Evolutionary conservation across 2,113 vertebrate species (phyloP).

Genomic region (Gambusia holbrooki): DNA sequence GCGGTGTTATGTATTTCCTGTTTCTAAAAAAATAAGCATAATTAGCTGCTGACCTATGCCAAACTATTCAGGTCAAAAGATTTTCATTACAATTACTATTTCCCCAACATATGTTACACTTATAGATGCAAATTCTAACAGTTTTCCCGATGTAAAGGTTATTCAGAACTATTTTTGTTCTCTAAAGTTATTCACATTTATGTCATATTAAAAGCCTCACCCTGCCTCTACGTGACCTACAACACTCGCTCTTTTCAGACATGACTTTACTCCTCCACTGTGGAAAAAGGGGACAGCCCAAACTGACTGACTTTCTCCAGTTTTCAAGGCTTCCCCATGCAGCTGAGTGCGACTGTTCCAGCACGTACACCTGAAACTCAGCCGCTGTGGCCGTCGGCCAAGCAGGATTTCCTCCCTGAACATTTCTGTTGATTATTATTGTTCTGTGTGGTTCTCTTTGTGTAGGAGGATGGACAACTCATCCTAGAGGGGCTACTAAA

Average conservation of each 20-base stretch:
- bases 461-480: slow-evolving; percentile 89
- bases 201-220: background rate
- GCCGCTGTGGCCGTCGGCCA: slow-evolving; percentile 50
- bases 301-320: slow-evolving; percentile 45
- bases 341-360: slow-evolving; percentile 45
- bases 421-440: slow-evolving; percentile 45
- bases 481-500: slow-evolving; percentile 94
- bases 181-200: slow-evolving; percentile 35
- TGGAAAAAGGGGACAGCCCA: slow-evolving; percentile 15
- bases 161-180: background rate
- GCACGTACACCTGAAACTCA: slow-evolving; percentile 80
- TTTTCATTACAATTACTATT: background rate
- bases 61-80: background rate
- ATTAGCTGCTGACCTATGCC: background rate
- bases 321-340: slow-evolving; percentile 28
- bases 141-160: background rate
- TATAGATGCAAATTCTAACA: background rate
- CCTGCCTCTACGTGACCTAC: slow-evolving; percentile 64
- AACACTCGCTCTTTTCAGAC: slow-evolving; percentile 50
- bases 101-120: background rate
- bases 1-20: slow-evolving; percentile 4
- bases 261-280: slow-evolving; percentile 58
- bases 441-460: slow-evolving; percentile 46
- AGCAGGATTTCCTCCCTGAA: slow-evolving; percentile 78
- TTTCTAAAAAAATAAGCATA: background rate